phyloP scores from a whole-genome alignment of 2,888 invertebrate species.

The Beris morrisii region DNA sequence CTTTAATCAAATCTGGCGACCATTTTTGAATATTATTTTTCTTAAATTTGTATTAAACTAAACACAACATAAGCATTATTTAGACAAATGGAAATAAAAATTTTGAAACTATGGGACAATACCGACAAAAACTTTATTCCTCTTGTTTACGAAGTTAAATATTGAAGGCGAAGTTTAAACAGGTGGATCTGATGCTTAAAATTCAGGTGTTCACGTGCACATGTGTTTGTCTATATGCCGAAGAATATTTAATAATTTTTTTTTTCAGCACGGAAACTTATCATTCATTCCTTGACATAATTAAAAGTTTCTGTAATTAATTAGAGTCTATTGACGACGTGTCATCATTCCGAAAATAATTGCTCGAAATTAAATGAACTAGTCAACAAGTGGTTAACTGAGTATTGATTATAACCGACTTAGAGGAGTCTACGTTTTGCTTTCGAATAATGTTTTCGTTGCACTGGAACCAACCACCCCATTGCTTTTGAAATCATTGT shows the following conservation, averaged over 20 bases:
- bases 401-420: too few relatives aligned
- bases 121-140: not conserved
- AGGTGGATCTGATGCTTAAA: conserved; percentile 11
- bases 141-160: conserved; percentile 14
- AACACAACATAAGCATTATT: conserved; percentile 6
- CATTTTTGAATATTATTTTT: too few relatives aligned
- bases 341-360: not conserved
- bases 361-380: too few relatives aligned
- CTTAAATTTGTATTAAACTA: too few relatives aligned
- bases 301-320: not conserved
- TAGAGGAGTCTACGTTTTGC: too few relatives aligned
- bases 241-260: conserved; percentile 2
- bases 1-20: too few relatives aligned
- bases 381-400: too few relatives aligned
- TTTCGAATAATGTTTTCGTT: not conserved
- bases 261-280: conserved; percentile 8
- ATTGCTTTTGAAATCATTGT: too few relatives aligned
- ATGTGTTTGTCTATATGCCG: not conserved
- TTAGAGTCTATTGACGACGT: not conserved
- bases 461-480: too few relatives aligned
- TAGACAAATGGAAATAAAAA: conserved; percentile 23
- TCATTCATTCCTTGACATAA: not conserved
- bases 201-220: conserved; percentile 16
- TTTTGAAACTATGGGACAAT: conserved; percentile 22
- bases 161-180: conserved; percentile 6